Percentiles rank a stretch among this genome's conserved stretches.
These are phyloP conservation scores for Paraplagusia blochii DNA, from an alignment of 2,113 vertebrate genomes.

Conservation along the genomic window DNA sequence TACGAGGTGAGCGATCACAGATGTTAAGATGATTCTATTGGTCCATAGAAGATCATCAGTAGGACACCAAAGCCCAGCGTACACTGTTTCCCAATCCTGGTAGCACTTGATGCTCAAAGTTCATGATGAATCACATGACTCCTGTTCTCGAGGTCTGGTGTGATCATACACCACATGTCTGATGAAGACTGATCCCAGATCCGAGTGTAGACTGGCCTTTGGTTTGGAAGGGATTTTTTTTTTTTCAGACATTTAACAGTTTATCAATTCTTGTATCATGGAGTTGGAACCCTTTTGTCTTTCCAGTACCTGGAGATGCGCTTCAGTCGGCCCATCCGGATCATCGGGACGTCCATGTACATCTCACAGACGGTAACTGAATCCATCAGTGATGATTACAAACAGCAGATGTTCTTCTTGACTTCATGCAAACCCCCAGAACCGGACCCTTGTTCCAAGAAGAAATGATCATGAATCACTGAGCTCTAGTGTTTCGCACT, in stretches of 20 bases:
- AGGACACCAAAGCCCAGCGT: background rate
- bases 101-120: too few relatives aligned
- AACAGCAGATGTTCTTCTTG: conserved; percentile 40
- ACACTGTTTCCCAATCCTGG: background rate
- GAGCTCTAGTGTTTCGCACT: conserved; percentile 28
- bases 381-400: background rate
- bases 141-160: too few relatives aligned
- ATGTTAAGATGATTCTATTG: background rate
- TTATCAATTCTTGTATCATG: too few relatives aligned
- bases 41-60: background rate
- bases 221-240: too few relatives aligned
- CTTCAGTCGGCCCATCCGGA: conserved; percentile 66
- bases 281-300: conserved; percentile 20
- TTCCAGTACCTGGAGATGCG: conserved; percentile 78
- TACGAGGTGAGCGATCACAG: conserved; percentile 70
- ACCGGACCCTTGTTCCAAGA: background rate
- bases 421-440: conserved; percentile 34
- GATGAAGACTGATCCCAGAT: too few relatives aligned
- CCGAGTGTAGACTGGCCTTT: too few relatives aligned
- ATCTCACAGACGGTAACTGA: conserved; percentile 75
- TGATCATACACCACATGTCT: too few relatives aligned
- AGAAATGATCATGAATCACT: conserved; percentile 35
- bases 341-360: conserved; percentile 78
- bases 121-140: too few relatives aligned
- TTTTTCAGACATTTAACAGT: too few relatives aligned